Percentiles rank a stretch among this genome's conserved stretches.
phyloP scores from a whole-genome alignment of 2,797 vertebrate genomes.

The Microtus obscurus region DNA sequence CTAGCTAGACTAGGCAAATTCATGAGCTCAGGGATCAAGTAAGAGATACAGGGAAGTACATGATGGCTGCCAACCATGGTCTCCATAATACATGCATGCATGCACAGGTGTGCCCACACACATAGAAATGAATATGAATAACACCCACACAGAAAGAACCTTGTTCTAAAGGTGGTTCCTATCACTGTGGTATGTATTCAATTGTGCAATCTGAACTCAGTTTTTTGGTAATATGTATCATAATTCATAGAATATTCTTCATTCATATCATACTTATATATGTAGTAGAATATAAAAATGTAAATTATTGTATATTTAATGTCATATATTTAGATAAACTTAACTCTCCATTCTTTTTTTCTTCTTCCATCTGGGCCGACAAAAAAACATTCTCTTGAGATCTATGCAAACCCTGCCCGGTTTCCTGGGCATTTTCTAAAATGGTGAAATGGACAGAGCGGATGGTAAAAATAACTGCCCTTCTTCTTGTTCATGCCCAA shows the following conservation, averaged over 20 bases:
- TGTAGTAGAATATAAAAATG: slow-evolving; percentile 29
- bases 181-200: neutral
- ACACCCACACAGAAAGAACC: neutral
- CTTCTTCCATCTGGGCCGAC: neutral
- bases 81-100: neutral
- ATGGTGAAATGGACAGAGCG: slow-evolving; percentile 14
- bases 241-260: slow-evolving; percentile 34
- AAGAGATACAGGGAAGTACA: neutral
- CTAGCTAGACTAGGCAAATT: neutral
- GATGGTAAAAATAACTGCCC: neutral
- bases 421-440: slow-evolving; percentile 66
- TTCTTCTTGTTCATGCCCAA: neutral
- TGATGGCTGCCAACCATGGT: neutral
- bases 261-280: slow-evolving; percentile 34
- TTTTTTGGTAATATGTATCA: slow-evolving; percentile 41
- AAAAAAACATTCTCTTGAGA: slow-evolving; percentile 56
- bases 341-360: slow-evolving; percentile 9
- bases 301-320: slow-evolving; percentile 52
- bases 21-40: neutral
- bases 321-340: slow-evolving; percentile 47
- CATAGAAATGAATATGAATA: neutral
- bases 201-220: neutral
- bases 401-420: slow-evolving; percentile 39
- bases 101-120: neutral
- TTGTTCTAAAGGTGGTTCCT: neutral